Percentiles rank a stretch among this genome's conserved stretches.
Evolutionary conservation across 2,797 vertebrate genomes (phyloP).

Genomic region (Bradypus variegatus): DNA sequence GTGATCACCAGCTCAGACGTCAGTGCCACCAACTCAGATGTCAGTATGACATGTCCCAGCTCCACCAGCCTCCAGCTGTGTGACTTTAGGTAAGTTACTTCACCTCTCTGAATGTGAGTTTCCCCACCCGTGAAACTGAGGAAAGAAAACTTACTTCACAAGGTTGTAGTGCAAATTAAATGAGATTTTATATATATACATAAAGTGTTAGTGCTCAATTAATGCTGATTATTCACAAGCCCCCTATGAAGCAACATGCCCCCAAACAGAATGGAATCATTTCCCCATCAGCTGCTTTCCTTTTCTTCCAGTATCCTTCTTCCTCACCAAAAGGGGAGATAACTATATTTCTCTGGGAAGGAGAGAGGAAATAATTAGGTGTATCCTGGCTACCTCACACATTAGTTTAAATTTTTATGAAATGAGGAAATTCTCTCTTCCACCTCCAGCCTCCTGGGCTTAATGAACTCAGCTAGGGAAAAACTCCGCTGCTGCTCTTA

Average conservation of each 20-base stretch:
- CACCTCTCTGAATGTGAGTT: background rate
- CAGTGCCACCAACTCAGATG: background rate
- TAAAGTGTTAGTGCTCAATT: background rate
- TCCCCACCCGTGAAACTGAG: background rate
- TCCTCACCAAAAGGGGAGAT: background rate
- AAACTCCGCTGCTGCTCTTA: background rate
- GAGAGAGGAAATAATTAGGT: slow-evolving; percentile 14
- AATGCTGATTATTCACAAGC: background rate
- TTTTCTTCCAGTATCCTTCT: background rate
- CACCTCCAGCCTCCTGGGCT: slow-evolving; percentile 12
- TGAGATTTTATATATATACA: background rate
- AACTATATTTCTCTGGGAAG: background rate
- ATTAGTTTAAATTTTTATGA: slow-evolving; percentile 44
- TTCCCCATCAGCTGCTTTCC: background rate
- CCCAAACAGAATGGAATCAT: background rate
- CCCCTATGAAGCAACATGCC: background rate
- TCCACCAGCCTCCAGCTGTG: background rate
- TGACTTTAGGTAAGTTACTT: background rate
- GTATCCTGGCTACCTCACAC: background rate
- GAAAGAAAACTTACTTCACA: background rate
- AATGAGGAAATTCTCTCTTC: slow-evolving; percentile 44
- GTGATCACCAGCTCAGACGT: background rate
- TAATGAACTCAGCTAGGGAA: slow-evolving; percentile 11
- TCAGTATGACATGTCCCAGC: too few species aligned
- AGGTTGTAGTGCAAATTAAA: background rate